Conservation (phyloP, 2,888 invertebrate species). For the Mycogona germanica region DNA sequence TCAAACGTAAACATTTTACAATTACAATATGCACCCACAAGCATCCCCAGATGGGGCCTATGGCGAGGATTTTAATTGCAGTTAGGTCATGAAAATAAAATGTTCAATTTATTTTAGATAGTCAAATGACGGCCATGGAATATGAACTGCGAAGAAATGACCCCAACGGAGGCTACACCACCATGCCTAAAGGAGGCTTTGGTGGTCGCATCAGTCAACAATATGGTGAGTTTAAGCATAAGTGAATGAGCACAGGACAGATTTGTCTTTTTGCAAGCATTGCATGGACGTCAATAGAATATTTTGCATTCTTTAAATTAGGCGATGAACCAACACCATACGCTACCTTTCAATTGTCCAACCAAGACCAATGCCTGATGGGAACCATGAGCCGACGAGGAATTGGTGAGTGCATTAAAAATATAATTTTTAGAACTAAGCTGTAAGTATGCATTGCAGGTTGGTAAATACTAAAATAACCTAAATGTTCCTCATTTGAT, state of each 20-base stretch:
- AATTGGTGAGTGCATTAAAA: neutral
- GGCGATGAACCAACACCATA: conserved; percentile 10
- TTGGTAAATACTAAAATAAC: too few relatives aligned
- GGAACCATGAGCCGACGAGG: neutral
- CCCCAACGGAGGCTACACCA: neutral
- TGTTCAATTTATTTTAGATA: neutral
- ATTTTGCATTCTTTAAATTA: neutral
- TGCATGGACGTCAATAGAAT: neutral
- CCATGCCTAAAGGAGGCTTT: neutral
- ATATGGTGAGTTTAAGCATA: too few relatives aligned
- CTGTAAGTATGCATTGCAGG: too few relatives aligned
- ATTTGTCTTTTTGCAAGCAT: neutral
- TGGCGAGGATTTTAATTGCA: too few relatives aligned
- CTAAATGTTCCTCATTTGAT: too few relatives aligned
- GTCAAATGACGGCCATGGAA: neutral
- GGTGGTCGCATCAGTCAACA: too few relatives aligned
- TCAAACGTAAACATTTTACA: too few relatives aligned
- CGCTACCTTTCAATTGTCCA: conserved; percentile 7
- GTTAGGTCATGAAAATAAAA: too few relatives aligned
- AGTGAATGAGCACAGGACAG: too few relatives aligned
- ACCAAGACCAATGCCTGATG: neutral
- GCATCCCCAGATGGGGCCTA: too few relatives aligned
- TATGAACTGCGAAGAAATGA: neutral
- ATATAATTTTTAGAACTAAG: neutral
- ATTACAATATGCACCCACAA: too few relatives aligned